Evolutionary conservation across 1,140 invertebrate genomes (phyloP).

Genomic region (Nylanderia fulva): DNA sequence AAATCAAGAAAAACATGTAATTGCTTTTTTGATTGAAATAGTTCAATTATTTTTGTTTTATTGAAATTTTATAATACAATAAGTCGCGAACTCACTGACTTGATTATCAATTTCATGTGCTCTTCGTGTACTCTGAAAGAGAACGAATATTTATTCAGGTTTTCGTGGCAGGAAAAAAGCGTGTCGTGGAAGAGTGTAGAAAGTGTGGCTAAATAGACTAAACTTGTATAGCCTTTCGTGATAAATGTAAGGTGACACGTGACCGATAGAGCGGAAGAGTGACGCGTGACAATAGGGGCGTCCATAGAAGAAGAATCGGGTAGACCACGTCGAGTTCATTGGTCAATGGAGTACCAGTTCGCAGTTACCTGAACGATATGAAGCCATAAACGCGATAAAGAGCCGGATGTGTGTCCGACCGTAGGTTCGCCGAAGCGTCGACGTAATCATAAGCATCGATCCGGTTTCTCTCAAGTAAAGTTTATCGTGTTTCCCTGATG

Average conservation of each 20-base stretch:
- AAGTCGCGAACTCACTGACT: not conserved
- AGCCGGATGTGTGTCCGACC: conserved; percentile 30
- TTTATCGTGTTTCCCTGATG: conserved; percentile 50
- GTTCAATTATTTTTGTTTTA: not conserved
- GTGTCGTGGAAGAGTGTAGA: not conserved
- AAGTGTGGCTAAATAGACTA: not conserved
- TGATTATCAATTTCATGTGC: not conserved
- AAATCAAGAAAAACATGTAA: not conserved
- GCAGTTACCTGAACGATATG: conserved; percentile 53
- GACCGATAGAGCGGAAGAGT: conserved; percentile 10
- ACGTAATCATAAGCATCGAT: conserved; percentile 72
- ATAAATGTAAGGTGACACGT: not conserved
- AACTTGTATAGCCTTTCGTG: not conserved
- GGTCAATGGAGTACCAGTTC: conserved; percentile 41
- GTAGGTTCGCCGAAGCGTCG: conserved; percentile 47
- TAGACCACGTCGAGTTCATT: conserved; percentile 18
- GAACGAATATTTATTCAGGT: not conserved
- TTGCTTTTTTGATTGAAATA: not conserved
- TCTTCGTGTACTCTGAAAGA: not conserved
- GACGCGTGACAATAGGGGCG: conserved; percentile 7
- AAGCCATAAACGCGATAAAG: conserved; percentile 75
- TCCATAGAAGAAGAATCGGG: conserved; percentile 36
- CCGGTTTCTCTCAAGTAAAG: conserved; percentile 61
- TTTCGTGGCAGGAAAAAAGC: not conserved
- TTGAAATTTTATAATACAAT: not conserved